Conservation (phyloP, 2,888 invertebrate genomes). For the Microplitis deprimator region DNA sequence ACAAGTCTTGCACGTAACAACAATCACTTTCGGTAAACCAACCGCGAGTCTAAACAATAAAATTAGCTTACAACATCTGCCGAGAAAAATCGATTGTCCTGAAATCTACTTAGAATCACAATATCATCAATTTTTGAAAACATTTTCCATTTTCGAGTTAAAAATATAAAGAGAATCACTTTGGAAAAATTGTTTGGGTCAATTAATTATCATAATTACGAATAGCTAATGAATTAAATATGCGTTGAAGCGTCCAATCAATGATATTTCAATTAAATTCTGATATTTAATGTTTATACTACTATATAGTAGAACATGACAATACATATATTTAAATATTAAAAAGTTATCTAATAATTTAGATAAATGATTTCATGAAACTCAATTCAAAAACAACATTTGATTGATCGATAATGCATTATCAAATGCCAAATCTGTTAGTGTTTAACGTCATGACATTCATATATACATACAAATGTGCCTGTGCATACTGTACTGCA, state of each 20-base stretch:
- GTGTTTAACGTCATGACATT: not conserved
- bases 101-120: too few relatives aligned
- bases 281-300: not conserved
- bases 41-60: too few relatives aligned
- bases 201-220: not conserved
- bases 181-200: not conserved
- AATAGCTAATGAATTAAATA: not conserved
- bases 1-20: too few relatives aligned
- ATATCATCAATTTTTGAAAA: too few relatives aligned
- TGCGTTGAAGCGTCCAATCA: not conserved
- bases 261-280: not conserved
- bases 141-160: not conserved
- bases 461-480: not conserved
- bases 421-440: slow-evolving; percentile 20
- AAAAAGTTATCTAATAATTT: not conserved
- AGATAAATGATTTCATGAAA: not conserved
- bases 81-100: too few relatives aligned
- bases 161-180: not conserved
- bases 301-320: not conserved
- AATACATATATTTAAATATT: not conserved
- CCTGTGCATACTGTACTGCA: not conserved
- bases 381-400: not conserved
- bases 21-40: too few relatives aligned
- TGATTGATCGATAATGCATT: slow-evolving; percentile 26
- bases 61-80: too few relatives aligned